Percentiles rank a stretch among this genome's conserved stretches.
Conservation (phyloP, 2,113 vertebrate genomes). For the Noturus placidus region DNA sequence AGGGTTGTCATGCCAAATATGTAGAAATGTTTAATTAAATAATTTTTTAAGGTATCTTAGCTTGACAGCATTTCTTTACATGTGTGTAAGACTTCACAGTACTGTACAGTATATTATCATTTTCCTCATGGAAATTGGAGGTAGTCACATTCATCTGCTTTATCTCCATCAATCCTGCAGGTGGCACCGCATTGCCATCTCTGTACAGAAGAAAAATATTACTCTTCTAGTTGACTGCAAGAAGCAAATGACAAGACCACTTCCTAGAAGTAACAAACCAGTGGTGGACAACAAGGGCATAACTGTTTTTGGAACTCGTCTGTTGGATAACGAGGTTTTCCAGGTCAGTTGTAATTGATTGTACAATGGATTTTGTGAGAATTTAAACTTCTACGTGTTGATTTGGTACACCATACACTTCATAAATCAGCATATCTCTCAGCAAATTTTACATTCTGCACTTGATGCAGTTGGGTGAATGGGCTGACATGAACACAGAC, state of each 20-base stretch:
- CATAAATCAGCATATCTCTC: background rate
- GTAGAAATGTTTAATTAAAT: too few species aligned
- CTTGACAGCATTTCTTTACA: background rate
- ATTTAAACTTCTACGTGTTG: background rate
- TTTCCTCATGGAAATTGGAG: background rate
- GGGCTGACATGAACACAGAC: background rate
- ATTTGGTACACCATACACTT: background rate
- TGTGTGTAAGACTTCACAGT: background rate
- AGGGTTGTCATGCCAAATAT: too few species aligned
- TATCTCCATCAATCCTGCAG: slow-evolving; percentile 62
- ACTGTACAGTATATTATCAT: background rate
- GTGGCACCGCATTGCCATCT: slow-evolving; percentile 88
- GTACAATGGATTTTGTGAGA: background rate
- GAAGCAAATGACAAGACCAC: slow-evolving; percentile 78
- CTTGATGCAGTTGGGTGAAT: background rate
- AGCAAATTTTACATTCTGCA: background rate
- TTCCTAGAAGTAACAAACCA: slow-evolving; percentile 77
- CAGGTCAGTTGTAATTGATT: slow-evolving; percentile 71
- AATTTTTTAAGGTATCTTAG: background rate
- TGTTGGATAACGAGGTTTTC: slow-evolving; percentile 87
- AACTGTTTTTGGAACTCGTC: slow-evolving; percentile 83
- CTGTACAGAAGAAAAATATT: slow-evolving; percentile 83
- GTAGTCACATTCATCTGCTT: background rate
- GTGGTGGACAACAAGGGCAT: slow-evolving; percentile 83
- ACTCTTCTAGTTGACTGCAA: slow-evolving; percentile 88